Conservation (phyloP, 2,113 vertebrate species). For the Aptenodytes forsteri region DNA sequence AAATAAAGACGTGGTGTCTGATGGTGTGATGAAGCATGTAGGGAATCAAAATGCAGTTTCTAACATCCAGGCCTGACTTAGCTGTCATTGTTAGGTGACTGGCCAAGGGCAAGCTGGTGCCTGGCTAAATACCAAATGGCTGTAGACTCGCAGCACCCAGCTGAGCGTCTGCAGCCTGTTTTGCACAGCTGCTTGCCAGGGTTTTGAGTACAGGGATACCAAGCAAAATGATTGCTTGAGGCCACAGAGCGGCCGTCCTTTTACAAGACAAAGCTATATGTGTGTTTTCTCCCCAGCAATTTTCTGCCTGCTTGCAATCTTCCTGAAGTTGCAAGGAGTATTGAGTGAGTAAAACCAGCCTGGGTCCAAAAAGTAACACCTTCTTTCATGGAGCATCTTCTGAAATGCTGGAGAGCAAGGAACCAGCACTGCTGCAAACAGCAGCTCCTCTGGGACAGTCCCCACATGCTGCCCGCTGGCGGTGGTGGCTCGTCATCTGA, state of each 20-base stretch:
- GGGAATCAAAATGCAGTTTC: neutral
- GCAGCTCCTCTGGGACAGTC: neutral
- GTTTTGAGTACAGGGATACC: neutral
- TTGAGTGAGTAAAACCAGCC: neutral
- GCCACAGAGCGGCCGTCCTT: neutral
- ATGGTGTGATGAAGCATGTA: neutral
- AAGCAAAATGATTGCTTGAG: neutral
- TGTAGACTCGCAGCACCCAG: neutral
- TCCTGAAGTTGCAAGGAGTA: neutral
- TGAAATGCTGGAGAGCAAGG: neutral
- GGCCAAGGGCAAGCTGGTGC: neutral
- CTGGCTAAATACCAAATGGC: neutral
- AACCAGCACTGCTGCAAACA: neutral
- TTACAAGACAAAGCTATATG: neutral
- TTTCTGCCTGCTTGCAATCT: neutral
- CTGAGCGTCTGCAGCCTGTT: neutral
- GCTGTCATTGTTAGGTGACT: neutral
- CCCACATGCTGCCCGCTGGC: rapidly evolving
- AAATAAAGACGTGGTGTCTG: neutral
- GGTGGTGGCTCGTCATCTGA: neutral
- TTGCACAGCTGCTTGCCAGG: neutral
- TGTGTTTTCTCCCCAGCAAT: neutral
- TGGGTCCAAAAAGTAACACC: neutral
- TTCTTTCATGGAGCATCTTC: neutral
- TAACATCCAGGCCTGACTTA: neutral